Evolutionary conservation across 2,888 invertebrate genomes (phyloP), one percentile per base, ranked within the genome.

Genomic region (Apotomis capreana): DNA sequence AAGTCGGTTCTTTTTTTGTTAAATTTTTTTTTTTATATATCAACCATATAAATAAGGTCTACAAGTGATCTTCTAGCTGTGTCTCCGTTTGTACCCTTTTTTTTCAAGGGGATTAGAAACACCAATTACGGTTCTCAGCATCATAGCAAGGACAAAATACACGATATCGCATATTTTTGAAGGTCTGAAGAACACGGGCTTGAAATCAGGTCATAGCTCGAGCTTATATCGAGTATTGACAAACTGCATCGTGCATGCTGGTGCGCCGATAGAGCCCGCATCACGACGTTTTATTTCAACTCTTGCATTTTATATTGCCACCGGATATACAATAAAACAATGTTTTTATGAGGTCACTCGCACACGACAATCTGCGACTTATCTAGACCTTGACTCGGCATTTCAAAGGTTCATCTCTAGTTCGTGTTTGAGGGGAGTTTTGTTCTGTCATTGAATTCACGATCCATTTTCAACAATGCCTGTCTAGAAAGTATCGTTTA

Each of bases 391-490:
- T 83, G 84, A 63, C 72, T 68, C 37, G 40, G 26, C 15, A 62
- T 58, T 64, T 51, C 46, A 60, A 57, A 65, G 52, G 60, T 67
- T 51, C 62, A 52, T 71, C 71, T 71, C 37, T 62, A 52, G 71
- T 52, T 68, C 68, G 71, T 72, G 62, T 57, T 58, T 44, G 57
- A 44, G 52, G 51, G 64, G 86, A 87, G 86, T 84, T 86, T 85
- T 83, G 83, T 81, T 82, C 84, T 83, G 78, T 78, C 81, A 88
- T 88, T 89, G 90, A 90, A 89, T 89, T 87, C 89, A 84, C 83
- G 85, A 82, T 87, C 84, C 79, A 82, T 84, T 84, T 89, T 83
- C 87, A 85, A 89, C 86, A 87, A 86, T 86, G 79, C 74, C 74
- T 81, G 81, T 77, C 81, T 85, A 84, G 85, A 88, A 86, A 86